phyloP scores from a whole-genome alignment of 2,797 vertebrate species.

The Chiroxiphia lanceolata region DNA sequence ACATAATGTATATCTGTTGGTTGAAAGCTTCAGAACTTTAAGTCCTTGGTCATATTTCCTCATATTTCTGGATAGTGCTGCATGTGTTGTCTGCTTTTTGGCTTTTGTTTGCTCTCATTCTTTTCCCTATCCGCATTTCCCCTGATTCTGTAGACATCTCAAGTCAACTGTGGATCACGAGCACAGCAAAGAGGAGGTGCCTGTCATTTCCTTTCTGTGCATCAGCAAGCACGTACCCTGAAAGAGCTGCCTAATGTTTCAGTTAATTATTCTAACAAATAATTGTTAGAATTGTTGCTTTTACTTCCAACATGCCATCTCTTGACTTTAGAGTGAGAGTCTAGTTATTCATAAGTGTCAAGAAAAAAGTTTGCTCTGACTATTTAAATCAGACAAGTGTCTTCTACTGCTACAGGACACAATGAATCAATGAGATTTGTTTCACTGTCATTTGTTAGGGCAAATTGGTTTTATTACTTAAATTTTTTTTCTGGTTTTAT shows the following conservation, averaged over 20 bases:
- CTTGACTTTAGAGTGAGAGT: background rate
- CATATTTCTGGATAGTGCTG: background rate
- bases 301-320: background rate
- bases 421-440: background rate
- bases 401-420: background rate
- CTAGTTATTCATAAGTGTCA: background rate
- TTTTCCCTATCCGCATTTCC: background rate
- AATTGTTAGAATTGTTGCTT: background rate
- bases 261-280: background rate
- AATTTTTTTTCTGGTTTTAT: background rate
- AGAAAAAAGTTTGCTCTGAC: background rate
- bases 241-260: background rate
- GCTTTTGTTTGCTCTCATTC: background rate
- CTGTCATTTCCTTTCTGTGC: background rate
- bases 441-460: background rate
- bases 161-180: background rate
- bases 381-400: background rate
- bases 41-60: background rate
- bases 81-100: background rate
- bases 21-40: constrained; percentile 30
- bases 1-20: background rate
- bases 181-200: background rate
- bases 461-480: background rate
- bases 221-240: background rate
- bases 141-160: background rate